Evolutionary conservation across 1,140 invertebrate species (phyloP).

Genomic region (Oryzaephilus surinamensis): DNA sequence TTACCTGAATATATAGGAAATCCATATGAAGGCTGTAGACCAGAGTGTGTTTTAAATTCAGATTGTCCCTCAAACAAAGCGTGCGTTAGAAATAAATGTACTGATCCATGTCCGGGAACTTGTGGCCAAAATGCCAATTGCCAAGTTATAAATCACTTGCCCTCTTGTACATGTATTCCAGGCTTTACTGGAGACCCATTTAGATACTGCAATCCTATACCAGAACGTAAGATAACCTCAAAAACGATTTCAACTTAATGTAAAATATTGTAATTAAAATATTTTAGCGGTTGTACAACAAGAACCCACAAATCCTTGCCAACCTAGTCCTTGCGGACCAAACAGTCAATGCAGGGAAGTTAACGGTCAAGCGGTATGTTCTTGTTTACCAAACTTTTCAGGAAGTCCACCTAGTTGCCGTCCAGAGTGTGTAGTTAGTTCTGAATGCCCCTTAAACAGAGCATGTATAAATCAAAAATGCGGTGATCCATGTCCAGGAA

Average conservation of each 20-base stretch:
- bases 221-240: constrained; percentile 47
- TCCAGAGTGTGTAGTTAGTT: constrained; percentile 72
- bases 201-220: constrained; percentile 42
- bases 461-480: constrained; percentile 67
- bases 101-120: constrained; percentile 55
- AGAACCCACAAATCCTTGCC: constrained; percentile 43
- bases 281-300: constrained; percentile 42
- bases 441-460: constrained; percentile 62
- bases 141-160: constrained; percentile 41
- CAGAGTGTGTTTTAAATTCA: constrained; percentile 57
- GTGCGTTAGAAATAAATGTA: constrained; percentile 55
- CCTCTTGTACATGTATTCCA: constrained; percentile 42
- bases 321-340: constrained; percentile 53
- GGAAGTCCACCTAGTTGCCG: constrained; percentile 58
- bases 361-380: constrained; percentile 44
- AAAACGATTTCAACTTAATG: constrained; percentile 53
- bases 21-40: constrained; percentile 57
- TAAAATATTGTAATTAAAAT: constrained; percentile 36
- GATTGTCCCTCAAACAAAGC: constrained; percentile 54
- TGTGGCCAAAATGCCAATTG: constrained; percentile 52
- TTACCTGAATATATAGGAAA: constrained; percentile 53
- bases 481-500: constrained; percentile 60
- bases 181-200: constrained; percentile 54
- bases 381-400: constrained; percentile 50
- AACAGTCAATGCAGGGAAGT: constrained; percentile 48